These are phyloP conservation scores for Hypomesus transpacificus DNA, from an alignment of 2,113 vertebrate species.

Conservation along the genomic window DNA sequence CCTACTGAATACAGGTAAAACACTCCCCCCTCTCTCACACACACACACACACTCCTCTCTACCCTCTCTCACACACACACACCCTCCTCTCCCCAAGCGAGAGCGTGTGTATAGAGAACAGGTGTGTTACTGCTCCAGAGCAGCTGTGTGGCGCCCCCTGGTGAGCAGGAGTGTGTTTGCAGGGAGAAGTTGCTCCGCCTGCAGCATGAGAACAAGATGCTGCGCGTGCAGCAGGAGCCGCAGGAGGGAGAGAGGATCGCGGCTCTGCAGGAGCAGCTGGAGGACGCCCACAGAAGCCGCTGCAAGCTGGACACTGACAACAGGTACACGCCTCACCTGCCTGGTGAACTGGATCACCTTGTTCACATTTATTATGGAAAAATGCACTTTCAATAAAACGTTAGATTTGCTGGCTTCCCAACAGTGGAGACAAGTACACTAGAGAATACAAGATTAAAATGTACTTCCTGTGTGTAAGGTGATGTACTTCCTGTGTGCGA, in stretches of 20 bases:
- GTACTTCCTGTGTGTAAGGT: neutral
- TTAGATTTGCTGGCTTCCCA: too few relatives aligned
- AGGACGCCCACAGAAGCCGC: conserved; percentile 81
- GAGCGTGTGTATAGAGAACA: too few relatives aligned
- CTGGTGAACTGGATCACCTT: neutral
- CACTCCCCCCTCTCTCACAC: neutral
- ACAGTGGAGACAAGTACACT: too few relatives aligned
- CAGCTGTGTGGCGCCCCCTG: too few relatives aligned
- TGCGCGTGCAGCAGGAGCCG: conserved; percentile 87
- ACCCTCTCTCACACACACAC: too few relatives aligned
- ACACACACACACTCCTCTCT: too few relatives aligned
- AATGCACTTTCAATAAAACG: too few relatives aligned
- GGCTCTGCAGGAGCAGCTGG: conserved; percentile 82
- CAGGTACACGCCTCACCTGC: conserved; percentile 50
- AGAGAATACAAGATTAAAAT: too few relatives aligned
- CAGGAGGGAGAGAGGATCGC: conserved; percentile 83
- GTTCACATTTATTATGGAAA: too few relatives aligned
- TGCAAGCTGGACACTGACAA: conserved; percentile 89
- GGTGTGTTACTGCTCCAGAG: neutral
- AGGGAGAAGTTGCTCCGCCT: conserved; percentile 93
- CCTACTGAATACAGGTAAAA: conserved; percentile 89
- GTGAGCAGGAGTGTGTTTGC: neutral
- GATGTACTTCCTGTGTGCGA: neutral
- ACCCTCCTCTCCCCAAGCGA: too few relatives aligned
- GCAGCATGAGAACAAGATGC: conserved; percentile 98